A percentile compares a stretch with the other conserved stretches of the same genome.
These are phyloP conservation scores for Eutolmus rufibarbis DNA, from an alignment of 2,888 invertebrate species.

Conservation along the genomic window DNA sequence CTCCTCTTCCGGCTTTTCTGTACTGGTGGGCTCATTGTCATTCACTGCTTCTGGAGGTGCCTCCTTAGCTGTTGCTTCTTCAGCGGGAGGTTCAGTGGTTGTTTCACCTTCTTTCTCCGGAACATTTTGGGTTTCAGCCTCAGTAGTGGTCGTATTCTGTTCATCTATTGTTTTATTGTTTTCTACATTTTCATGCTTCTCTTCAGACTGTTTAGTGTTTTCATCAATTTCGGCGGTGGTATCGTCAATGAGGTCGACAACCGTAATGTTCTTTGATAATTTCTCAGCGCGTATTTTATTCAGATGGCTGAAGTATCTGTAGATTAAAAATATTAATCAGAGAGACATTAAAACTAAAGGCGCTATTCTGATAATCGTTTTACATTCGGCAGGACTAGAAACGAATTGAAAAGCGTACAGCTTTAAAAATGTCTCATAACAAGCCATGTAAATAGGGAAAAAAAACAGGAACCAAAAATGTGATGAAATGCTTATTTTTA, in stretches of 20 bases:
- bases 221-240: slow-evolving; percentile 49
- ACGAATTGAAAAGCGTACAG: background rate
- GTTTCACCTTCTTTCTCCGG: background rate
- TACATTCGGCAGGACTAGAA: background rate
- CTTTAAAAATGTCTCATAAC: too few species aligned
- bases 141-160: background rate
- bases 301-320: slow-evolving; percentile 56
- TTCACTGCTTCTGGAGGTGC: slow-evolving; percentile 3
- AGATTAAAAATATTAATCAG: background rate
- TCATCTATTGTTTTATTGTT: background rate
- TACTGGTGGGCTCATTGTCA: background rate
- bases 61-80: slow-evolving; percentile 44
- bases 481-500: too few species aligned
- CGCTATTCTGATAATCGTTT: background rate
- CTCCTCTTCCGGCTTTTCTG: background rate
- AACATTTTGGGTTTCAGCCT: background rate
- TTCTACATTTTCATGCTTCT: background rate
- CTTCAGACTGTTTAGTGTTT: background rate
- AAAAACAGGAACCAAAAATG: too few species aligned
- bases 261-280: slow-evolving; percentile 57
- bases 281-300: slow-evolving; percentile 55
- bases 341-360: background rate
- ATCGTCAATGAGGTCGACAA: slow-evolving; percentile 60
- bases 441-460: too few species aligned
- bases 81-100: slow-evolving; percentile 15